These are phyloP conservation scores for Colossoma macropomum DNA, from an alignment of 2,113 vertebrate genomes.

Conservation along the genomic window DNA sequence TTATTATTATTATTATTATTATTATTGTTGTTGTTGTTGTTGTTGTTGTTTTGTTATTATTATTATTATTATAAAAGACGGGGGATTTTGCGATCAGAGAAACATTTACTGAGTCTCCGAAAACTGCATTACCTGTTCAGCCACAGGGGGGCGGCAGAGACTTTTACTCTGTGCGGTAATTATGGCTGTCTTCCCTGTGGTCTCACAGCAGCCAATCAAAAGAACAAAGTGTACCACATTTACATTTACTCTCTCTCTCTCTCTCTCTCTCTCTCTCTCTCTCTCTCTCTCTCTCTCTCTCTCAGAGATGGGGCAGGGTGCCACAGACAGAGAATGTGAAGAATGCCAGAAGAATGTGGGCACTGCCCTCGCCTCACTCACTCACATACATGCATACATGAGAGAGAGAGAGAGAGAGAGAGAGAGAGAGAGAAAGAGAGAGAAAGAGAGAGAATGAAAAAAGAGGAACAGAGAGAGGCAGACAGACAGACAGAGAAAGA, in stretches of 20 bases:
- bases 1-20: too few relatives aligned
- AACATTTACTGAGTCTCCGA: background rate
- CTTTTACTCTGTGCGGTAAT: background rate
- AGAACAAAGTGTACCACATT: slow-evolving; percentile 25
- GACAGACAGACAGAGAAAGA: too few relatives aligned
- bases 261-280: slow-evolving; percentile 30
- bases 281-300: slow-evolving; percentile 24
- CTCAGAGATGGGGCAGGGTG: slow-evolving; percentile 39
- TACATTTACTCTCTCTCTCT: slow-evolving; percentile 5
- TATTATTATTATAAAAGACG: too few relatives aligned
- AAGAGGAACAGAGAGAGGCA: too few relatives aligned
- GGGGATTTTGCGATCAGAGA: too few relatives aligned
- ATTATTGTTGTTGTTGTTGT: too few relatives aligned
- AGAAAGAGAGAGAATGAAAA: background rate
- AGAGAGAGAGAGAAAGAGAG: background rate
- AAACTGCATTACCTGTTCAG: slow-evolving; percentile 3
- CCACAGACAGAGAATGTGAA: slow-evolving; percentile 48
- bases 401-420: background rate
- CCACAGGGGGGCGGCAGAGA: slow-evolving; percentile 57
- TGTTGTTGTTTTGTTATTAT: too few relatives aligned
- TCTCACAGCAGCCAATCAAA: slow-evolving; percentile 15
- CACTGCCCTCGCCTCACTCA: slow-evolving; percentile 37
- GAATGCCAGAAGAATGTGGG: slow-evolving; percentile 50
- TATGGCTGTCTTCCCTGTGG: background rate
- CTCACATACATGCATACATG: slow-evolving; percentile 11